These are phyloP conservation scores for Diprion similis DNA, from an alignment of 1,140 invertebrate genomes.

Conservation along the genomic window DNA sequence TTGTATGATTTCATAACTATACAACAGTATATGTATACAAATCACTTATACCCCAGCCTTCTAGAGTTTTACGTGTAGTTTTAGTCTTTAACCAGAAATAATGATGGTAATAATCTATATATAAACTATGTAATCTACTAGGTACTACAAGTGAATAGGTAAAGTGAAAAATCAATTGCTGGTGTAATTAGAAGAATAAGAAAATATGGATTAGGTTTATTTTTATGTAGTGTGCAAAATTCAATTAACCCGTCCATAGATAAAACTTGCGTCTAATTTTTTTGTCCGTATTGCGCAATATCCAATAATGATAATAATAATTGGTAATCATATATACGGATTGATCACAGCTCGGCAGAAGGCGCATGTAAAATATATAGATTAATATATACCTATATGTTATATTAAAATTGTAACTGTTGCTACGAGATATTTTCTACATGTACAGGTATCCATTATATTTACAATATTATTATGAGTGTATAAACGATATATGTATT, in stretches of 20 bases:
- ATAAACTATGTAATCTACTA: too few species aligned
- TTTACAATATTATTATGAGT: constrained; percentile 8
- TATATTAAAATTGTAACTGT: constrained; percentile 15
- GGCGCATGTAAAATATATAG: constrained; percentile 44
- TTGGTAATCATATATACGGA: constrained; percentile 15
- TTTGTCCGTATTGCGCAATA: not conserved
- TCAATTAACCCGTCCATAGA: not conserved
- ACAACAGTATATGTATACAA: too few species aligned
- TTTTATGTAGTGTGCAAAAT: not conserved
- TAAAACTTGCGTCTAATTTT: not conserved
- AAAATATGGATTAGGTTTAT: not conserved
- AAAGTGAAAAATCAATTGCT: constrained; percentile 11
- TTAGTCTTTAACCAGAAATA: too few species aligned
- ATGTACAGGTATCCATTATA: not conserved
- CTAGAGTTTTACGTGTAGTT: too few species aligned
- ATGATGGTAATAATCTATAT: too few species aligned
- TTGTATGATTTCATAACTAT: too few species aligned
- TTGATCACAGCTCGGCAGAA: constrained; percentile 58
- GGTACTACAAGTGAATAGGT: not conserved
- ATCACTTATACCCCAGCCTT: too few species aligned
- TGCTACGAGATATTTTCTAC: constrained; percentile 19
- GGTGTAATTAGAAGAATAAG: constrained; percentile 10
- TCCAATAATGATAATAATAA: constrained; percentile 44
- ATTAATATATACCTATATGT: constrained; percentile 12
- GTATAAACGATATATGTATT: not conserved